Percentiles rank a stretch among this genome's conserved stretches.
Evolutionary conservation across 2,888 invertebrate genomes (phyloP).

Genomic region (Nephrotoma flavescens): DNA sequence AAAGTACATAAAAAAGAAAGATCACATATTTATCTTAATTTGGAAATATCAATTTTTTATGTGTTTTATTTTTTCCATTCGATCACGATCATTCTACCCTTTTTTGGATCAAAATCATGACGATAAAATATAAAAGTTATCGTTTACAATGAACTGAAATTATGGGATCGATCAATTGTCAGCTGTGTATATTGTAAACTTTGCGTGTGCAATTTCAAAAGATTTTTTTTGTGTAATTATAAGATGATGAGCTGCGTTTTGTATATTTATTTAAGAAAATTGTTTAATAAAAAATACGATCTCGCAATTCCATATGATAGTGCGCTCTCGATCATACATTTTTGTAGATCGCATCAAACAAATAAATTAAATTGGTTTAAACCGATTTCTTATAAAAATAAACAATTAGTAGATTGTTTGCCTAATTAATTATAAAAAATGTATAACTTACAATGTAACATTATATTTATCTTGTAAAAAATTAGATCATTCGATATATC

Average conservation of each 20-base stretch:
- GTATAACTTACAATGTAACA: not conserved
- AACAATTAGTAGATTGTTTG: not conserved
- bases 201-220: not conserved
- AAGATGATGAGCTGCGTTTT: not conserved
- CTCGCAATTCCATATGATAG: not conserved
- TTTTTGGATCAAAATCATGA: not conserved
- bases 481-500: not conserved
- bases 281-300: not conserved
- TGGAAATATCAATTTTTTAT: not conserved
- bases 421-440: not conserved
- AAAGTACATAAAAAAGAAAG: not conserved
- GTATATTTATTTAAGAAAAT: not conserved
- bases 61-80: not conserved
- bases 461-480: not conserved
- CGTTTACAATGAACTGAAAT: not conserved
- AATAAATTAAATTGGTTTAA: not conserved
- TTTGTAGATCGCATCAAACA: not conserved
- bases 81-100: not conserved
- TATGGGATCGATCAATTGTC: not conserved
- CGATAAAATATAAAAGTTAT: not conserved
- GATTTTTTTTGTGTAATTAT: not conserved
- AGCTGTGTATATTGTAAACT: not conserved
- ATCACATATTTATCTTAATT: not conserved
- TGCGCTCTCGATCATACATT: not conserved
- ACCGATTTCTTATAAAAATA: not conserved